Evolutionary conservation across 1,140 invertebrate genomes (phyloP).

Genomic region (Periplaneta americana): DNA sequence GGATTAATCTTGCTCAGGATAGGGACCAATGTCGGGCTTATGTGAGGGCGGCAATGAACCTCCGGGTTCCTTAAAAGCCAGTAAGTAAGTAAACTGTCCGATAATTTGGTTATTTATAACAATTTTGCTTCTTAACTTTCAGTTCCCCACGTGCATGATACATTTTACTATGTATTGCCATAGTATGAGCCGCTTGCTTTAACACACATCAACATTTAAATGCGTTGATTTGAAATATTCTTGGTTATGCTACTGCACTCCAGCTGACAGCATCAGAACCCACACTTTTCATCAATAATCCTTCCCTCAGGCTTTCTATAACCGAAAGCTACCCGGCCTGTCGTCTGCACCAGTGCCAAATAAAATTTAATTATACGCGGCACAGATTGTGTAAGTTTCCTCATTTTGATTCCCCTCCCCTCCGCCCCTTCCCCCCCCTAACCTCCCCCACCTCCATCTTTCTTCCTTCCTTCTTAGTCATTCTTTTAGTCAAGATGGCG

Average conservation of each 20-base stretch:
- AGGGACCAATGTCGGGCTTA: no score
- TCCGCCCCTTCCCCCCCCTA: neutral
- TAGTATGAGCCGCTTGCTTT: no score
- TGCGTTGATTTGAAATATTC: neutral
- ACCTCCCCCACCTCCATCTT: neutral
- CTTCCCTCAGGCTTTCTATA: neutral
- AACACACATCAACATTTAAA: neutral
- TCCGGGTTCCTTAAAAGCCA: no score
- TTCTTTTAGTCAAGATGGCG: neutral
- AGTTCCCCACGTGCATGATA: no score
- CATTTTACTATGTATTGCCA: no score
- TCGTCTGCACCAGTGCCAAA: constrained; percentile 7
- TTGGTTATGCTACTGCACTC: neutral
- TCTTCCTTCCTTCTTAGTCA: neutral
- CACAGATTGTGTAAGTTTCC: constrained; percentile 8
- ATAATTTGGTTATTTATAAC: no score
- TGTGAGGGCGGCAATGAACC: no score
- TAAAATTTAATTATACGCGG: constrained; percentile 6
- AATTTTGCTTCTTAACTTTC: no score
- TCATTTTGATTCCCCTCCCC: neutral
- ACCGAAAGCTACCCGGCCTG: neutral
- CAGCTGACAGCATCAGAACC: neutral
- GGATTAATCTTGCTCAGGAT: no score
- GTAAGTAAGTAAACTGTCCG: no score
- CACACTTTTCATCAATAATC: neutral